Percentiles rank a stretch among this genome's conserved stretches.
Evolutionary conservation across 2,888 invertebrate genomes (phyloP).

Genomic region (Arrhopalites spinosus): DNA sequence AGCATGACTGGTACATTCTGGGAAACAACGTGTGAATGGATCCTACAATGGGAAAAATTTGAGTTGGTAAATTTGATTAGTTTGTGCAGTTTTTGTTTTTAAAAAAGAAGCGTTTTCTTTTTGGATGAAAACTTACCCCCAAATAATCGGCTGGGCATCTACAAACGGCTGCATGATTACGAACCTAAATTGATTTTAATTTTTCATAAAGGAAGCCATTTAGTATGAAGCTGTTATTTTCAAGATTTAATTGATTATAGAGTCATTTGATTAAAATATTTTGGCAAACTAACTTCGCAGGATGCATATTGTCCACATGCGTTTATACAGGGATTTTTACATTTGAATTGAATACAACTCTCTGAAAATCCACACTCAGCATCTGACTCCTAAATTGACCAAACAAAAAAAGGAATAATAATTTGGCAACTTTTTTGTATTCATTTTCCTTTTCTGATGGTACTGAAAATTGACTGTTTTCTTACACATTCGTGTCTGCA

Average conservation of each 20-base stretch:
- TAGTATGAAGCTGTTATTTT: too few relatives aligned
- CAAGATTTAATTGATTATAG: too few relatives aligned
- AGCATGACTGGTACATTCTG: slow-evolving; percentile 78
- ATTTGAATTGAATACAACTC: slow-evolving; percentile 74
- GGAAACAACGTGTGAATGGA: slow-evolving; percentile 74
- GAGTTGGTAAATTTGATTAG: too few relatives aligned
- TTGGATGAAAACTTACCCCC: slow-evolving; percentile 57
- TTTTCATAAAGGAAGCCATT: too few relatives aligned
- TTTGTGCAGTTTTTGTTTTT: too few relatives aligned
- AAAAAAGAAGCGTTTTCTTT: too few relatives aligned
- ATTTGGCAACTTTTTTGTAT: too few relatives aligned
- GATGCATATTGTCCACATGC: slow-evolving; percentile 79
- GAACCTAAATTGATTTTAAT: slow-evolving; percentile 37
- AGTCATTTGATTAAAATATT: too few relatives aligned
- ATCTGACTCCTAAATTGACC: slow-evolving; percentile 38
- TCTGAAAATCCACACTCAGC: slow-evolving; percentile 62
- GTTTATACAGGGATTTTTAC: slow-evolving; percentile 71
- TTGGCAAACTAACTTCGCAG: slow-evolving; percentile 68
- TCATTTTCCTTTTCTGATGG: too few relatives aligned
- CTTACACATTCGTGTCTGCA: slow-evolving; percentile 57
- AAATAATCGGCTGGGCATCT: slow-evolving; percentile 67
- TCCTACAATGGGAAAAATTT: slow-evolving; percentile 63
- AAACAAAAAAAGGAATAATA: too few relatives aligned
- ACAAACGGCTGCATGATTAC: slow-evolving; percentile 54
- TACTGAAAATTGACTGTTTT: too few relatives aligned